phyloP scores from a whole-genome alignment of 2,888 invertebrate genomes.

The Lasioglossum vierecki region DNA sequence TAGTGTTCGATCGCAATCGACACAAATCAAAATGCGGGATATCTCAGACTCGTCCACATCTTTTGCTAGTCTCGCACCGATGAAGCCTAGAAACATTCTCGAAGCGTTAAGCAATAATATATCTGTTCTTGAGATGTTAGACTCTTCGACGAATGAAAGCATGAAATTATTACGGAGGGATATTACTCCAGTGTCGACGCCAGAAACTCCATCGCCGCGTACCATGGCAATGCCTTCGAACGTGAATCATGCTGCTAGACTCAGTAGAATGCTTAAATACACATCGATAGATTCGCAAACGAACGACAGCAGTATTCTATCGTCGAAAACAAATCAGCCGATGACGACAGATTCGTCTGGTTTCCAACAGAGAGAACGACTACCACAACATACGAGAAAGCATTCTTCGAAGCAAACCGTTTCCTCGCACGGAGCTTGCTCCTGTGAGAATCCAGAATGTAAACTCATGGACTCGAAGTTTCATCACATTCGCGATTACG shows the following conservation, averaged over 20 bases:
- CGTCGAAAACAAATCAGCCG: constrained; percentile 60
- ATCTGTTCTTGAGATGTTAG: constrained; percentile 79
- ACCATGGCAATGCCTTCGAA: constrained; percentile 80
- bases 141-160: constrained; percentile 73
- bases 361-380: constrained; percentile 30
- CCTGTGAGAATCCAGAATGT: constrained; percentile 77
- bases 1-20: constrained; percentile 61
- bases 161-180: constrained; percentile 61
- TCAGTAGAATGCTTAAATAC: constrained; percentile 68
- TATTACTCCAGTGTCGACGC: constrained; percentile 81
- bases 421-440: constrained; percentile 60
- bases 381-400: background rate
- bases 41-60: constrained; percentile 81
- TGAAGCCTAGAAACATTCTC: constrained; percentile 61
- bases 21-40: constrained; percentile 69
- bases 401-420: constrained; percentile 13
- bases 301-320: constrained; percentile 14
- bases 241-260: constrained; percentile 69
- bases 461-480: constrained; percentile 70
- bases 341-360: constrained; percentile 62
- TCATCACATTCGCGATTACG: constrained; percentile 66
- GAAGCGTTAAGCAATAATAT: constrained; percentile 68
- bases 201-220: constrained; percentile 81
- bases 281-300: constrained; percentile 34
- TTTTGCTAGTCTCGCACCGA: constrained; percentile 79